phyloP scores from a whole-genome alignment of 2,888 invertebrate genomes.

The Chirona hameri region DNA sequence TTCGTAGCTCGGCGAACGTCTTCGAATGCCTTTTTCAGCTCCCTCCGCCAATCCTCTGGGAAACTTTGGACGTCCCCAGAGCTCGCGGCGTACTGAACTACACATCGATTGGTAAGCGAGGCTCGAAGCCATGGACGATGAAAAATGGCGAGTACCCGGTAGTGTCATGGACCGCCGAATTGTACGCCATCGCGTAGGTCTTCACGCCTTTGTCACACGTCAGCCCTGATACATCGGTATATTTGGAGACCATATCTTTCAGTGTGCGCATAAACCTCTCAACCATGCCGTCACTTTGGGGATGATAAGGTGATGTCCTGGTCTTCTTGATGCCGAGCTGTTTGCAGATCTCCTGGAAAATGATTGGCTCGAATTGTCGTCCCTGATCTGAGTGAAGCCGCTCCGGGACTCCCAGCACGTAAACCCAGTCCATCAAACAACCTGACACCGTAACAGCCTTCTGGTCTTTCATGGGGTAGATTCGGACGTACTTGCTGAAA shows the following conservation, averaged over 20 bases:
- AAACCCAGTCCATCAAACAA: neutral
- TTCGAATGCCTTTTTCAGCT: too few relatives aligned
- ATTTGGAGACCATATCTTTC: neutral
- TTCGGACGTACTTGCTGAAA: neutral
- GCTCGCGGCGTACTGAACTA: neutral
- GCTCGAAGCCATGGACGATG: neutral
- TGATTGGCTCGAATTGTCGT: neutral
- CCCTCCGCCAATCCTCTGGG: too few relatives aligned
- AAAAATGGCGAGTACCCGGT: neutral
- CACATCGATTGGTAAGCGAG: neutral
- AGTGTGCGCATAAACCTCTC: neutral
- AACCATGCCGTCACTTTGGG: neutral
- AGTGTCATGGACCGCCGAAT: neutral
- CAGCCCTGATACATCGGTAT: neutral
- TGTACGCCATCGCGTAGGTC: neutral
- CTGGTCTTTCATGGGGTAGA: neutral
- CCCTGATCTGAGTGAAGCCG: neutral
- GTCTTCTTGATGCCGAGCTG: neutral
- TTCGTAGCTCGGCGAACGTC: too few relatives aligned
- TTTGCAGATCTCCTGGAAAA: neutral
- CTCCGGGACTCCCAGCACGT: neutral
- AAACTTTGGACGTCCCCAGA: too few relatives aligned
- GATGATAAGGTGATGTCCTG: neutral
- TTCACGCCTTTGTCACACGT: neutral
- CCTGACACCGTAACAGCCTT: neutral